Evolutionary conservation across 2,797 vertebrate genomes (phyloP).

Genomic region (Rhinogobio ventralis): DNA sequence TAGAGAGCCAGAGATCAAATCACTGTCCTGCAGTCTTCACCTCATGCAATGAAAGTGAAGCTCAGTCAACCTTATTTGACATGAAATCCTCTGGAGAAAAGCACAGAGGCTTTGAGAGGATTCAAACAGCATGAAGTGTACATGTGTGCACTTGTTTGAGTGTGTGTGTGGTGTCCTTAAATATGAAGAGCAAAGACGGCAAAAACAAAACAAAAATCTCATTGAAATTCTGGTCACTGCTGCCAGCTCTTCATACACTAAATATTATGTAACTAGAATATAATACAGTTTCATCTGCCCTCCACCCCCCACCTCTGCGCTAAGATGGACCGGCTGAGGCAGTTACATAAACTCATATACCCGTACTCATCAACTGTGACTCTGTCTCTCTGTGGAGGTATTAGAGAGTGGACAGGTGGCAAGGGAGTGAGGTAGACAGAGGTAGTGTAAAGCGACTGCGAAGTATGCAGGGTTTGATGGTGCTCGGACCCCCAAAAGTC

Average conservation of each 20-base stretch:
- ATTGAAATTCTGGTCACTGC: slow-evolving; percentile 46
- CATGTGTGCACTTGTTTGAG: neutral
- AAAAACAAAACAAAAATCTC: slow-evolving; percentile 14
- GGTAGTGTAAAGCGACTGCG: neutral
- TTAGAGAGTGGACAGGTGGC: slow-evolving; percentile 37
- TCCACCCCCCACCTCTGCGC: neutral
- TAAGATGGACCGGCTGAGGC: slow-evolving; percentile 18
- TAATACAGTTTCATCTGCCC: slow-evolving; percentile 45
- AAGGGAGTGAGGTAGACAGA: neutral
- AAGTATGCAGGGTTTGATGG: neutral
- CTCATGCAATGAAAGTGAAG: slow-evolving; percentile 6
- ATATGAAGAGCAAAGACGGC: slow-evolving; percentile 28
- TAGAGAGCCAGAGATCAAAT: slow-evolving; percentile 9
- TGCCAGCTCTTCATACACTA: slow-evolving; percentile 51
- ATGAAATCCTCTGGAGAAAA: slow-evolving; percentile 31
- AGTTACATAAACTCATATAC: slow-evolving; percentile 34
- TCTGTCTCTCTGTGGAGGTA: slow-evolving; percentile 9
- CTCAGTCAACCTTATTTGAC: slow-evolving; percentile 35
- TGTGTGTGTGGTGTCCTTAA: slow-evolving; percentile 19
- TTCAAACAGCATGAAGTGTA: slow-evolving; percentile 14
- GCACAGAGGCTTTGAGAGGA: slow-evolving; percentile 26
- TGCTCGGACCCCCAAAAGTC: neutral
- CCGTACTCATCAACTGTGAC: slow-evolving; percentile 29
- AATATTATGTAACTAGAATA: slow-evolving; percentile 60
- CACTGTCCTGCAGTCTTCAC: slow-evolving; percentile 27